Conservation (phyloP, 2,797 vertebrate genomes). For the Anolis apletophallus region DNA sequence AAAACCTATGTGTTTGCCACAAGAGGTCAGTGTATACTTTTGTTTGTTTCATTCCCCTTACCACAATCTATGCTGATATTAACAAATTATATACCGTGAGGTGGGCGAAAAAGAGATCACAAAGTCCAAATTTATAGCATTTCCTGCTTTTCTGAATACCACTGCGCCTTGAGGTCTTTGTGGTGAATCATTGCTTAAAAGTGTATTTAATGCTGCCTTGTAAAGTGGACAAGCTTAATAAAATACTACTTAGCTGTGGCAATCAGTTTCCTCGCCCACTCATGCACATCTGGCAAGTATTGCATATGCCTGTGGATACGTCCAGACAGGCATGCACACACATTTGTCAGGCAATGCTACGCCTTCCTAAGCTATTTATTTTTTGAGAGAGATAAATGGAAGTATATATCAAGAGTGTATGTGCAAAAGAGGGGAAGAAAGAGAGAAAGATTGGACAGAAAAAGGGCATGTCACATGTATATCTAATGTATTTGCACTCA, state of each 20-base stretch:
- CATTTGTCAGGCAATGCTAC: background rate
- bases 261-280: background rate
- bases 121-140: slow-evolving; percentile 11
- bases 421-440: background rate
- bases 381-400: background rate
- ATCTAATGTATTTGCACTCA: background rate
- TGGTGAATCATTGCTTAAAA: slow-evolving; percentile 15
- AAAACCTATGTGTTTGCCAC: slow-evolving; percentile 10
- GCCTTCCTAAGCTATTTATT: background rate
- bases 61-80: background rate
- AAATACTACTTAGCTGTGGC: slow-evolving; percentile 26
- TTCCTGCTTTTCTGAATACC: background rate
- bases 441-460: too few relatives aligned
- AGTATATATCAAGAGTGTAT: too few relatives aligned
- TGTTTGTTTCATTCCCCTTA: background rate
- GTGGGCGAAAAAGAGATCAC: slow-evolving; percentile 2
- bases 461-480: too few relatives aligned
- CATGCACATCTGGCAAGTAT: background rate
- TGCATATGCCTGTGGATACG: background rate
- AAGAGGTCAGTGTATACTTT: slow-evolving; percentile 41
- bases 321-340: background rate
- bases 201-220: slow-evolving; percentile 28
- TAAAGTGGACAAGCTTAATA: slow-evolving; percentile 20
- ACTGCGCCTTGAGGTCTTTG: background rate
- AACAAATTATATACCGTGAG: background rate